These are phyloP conservation scores for Cyanoramphus novaezelandiae DNA, from an alignment of 2,113 vertebrate genomes.

Conservation along the genomic window DNA sequence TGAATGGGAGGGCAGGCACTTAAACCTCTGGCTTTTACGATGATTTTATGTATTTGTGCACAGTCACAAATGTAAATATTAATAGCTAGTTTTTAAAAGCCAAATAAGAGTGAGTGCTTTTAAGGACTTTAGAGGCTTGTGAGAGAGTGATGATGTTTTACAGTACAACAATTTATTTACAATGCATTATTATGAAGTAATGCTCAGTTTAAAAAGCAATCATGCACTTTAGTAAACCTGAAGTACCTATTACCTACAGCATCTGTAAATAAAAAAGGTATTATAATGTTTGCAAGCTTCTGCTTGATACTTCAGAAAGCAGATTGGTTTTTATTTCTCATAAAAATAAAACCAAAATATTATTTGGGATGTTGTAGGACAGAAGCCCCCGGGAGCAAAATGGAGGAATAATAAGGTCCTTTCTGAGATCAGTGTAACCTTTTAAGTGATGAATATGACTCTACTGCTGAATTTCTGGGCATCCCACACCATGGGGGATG, in stretches of 20 bases:
- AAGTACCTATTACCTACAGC: slow-evolving; percentile 36
- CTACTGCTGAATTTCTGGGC: neutral
- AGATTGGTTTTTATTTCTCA: neutral
- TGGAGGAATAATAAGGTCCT: neutral
- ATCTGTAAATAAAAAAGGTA: slow-evolving; percentile 43
- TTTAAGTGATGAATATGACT: neutral
- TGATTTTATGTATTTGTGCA: slow-evolving; percentile 72
- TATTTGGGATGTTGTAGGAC: neutral
- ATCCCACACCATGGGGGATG: neutral
- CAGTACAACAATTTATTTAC: slow-evolving; percentile 47
- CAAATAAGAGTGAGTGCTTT: slow-evolving; percentile 75
- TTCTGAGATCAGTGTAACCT: neutral
- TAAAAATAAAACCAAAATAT: slow-evolving; percentile 5
- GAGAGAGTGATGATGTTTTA: slow-evolving; percentile 30
- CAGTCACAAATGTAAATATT: slow-evolving; percentile 69
- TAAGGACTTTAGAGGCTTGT: slow-evolving; percentile 68
- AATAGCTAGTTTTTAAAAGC: slow-evolving; percentile 69
- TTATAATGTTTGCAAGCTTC: slow-evolving; percentile 16
- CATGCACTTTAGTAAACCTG: slow-evolving; percentile 24
- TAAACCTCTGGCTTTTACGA: slow-evolving; percentile 70
- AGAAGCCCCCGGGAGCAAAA: neutral
- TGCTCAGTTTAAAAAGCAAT: slow-evolving; percentile 50
- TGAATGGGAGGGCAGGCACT: slow-evolving; percentile 39
- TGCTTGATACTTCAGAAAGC: neutral
- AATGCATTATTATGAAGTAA: slow-evolving; percentile 60